Base-by-base conservation (phyloP, 2,113 vertebrate species). In the Spea bombifrons region DNA sequence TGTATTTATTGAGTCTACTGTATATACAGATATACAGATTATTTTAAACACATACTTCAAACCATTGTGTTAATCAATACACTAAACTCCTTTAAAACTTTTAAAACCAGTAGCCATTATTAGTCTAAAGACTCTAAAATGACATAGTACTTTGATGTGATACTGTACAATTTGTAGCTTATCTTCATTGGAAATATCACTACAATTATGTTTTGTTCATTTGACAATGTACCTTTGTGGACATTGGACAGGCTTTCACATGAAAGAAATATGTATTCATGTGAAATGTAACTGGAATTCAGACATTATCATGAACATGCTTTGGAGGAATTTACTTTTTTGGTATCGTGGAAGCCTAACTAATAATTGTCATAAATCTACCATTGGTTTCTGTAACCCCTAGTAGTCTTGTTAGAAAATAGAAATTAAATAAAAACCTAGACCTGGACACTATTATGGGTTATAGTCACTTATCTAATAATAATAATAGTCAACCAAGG, bases 211-310 rank as follows among this genome's bases (percentile, higher is more conserved):
- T 74, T 64, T 74, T 64, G 57, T 72, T 72, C 48, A 4, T 30
- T 4, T 16, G 8, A 74, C 44, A 64, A 64, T 74, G 45, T 64
- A 64, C 47, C 45, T 64, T 16, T 74, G 57, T 64, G 30, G 46
- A 15, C 46, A 74, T 65, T 74, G 16, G 8, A 74, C 45, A 74
- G 49, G 46, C 7, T 64, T 74, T 64, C 4, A 64, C 57, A 74
- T 49, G 45, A 64, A 64, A 74, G 45, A 64, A 64, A 17, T 49
- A 7, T 74, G 4, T 16, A 9, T 64, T 48, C 44, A 17, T 45
- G 57, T 30, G 5, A 8, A 52, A 12, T 72, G 10, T 1, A 5
- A 45, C 3, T 73, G 71, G 43, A 59, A 46, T 57, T 43, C 30
- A 45, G 52, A 73, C 30, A 59, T 71, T 13, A 71, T 55, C 53